phyloP scores from a whole-genome alignment of 1,140 invertebrate species.

The Platyscapa corneri region DNA sequence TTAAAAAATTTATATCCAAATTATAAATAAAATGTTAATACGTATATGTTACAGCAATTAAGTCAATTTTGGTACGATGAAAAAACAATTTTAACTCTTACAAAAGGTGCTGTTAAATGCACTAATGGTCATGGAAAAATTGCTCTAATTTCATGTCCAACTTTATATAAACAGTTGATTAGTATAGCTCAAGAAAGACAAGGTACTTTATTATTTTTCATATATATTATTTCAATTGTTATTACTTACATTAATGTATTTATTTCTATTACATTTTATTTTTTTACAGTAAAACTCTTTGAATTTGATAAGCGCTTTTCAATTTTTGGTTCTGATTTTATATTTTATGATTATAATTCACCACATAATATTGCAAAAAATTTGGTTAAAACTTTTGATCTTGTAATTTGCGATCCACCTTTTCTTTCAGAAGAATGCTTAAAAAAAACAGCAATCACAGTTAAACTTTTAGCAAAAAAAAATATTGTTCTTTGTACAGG shows the following conservation, averaged over 20 bases:
- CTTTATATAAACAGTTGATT: slow-evolving; percentile 84
- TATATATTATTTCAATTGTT: not conserved
- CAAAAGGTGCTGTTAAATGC: slow-evolving; percentile 78
- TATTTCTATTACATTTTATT: slow-evolving; percentile 31
- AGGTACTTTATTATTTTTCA: slow-evolving; percentile 48
- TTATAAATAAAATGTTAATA: slow-evolving; percentile 19
- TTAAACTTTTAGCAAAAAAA: slow-evolving; percentile 84
- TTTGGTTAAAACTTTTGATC: slow-evolving; percentile 80
- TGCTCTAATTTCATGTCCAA: slow-evolving; percentile 92
- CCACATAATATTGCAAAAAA: slow-evolving; percentile 83
- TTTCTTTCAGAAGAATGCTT: slow-evolving; percentile 96
- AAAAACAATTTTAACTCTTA: slow-evolving; percentile 81
- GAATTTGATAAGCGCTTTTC: slow-evolving; percentile 90
- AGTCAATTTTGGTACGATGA: slow-evolving; percentile 98
- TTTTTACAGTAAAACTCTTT: slow-evolving; percentile 82
- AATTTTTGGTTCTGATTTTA: slow-evolving; percentile 86
- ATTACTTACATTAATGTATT: slow-evolving; percentile 21
- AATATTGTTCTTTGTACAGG: slow-evolving; percentile 95
- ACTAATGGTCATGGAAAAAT: slow-evolving; percentile 78
- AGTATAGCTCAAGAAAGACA: slow-evolving; percentile 72
- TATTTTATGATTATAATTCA: slow-evolving; percentile 91
- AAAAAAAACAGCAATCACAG: slow-evolving; percentile 86
- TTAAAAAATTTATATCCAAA: slow-evolving; percentile 2
- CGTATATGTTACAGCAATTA: slow-evolving; percentile 84
- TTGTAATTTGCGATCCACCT: slow-evolving; percentile 95